These are phyloP conservation scores for Ephestia elutella DNA, from an alignment of 1,140 invertebrate genomes.

Conservation along the genomic window DNA sequence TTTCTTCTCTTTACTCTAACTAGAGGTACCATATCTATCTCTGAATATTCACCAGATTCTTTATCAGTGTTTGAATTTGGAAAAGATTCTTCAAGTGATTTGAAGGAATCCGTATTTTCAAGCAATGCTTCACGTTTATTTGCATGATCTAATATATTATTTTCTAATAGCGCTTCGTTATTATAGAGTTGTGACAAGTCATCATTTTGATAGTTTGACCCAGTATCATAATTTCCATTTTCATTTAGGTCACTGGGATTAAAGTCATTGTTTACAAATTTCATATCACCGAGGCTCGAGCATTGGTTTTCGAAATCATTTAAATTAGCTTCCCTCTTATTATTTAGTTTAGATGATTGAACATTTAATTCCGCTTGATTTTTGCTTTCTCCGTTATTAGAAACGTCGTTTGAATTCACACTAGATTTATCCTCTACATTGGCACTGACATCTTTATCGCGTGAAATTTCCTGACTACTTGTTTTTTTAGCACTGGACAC, in stretches of 20 bases:
- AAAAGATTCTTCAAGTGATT: slow-evolving; percentile 60
- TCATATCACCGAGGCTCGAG: background rate
- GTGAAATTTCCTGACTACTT: background rate
- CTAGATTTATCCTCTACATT: background rate
- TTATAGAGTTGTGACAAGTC: slow-evolving; percentile 35
- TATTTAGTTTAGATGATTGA: slow-evolving; percentile 35
- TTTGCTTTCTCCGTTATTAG: slow-evolving; percentile 12
- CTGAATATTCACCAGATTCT: slow-evolving; percentile 31
- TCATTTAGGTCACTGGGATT: slow-evolving; percentile 15
- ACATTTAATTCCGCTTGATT: slow-evolving; percentile 17
- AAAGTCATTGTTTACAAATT: slow-evolving; percentile 16
- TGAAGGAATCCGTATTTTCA: slow-evolving; percentile 34
- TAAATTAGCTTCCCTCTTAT: slow-evolving; percentile 47
- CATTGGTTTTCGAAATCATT: slow-evolving; percentile 20
- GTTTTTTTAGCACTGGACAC: slow-evolving; percentile 9
- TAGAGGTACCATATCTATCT: slow-evolving; percentile 44
- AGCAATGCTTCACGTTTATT: slow-evolving; percentile 38
- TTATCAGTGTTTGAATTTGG: slow-evolving; percentile 35
- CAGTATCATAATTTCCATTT: slow-evolving; percentile 6
- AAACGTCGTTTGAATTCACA: slow-evolving; percentile 1
- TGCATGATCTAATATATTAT: slow-evolving; percentile 18
- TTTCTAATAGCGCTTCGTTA: slow-evolving; percentile 23
- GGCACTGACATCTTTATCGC: background rate
- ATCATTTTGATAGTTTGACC: slow-evolving; percentile 32
- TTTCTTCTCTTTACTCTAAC: slow-evolving; percentile 61